A percentile compares a stretch with the other conserved stretches of the same genome.
Conservation (phyloP, 1,140 invertebrate species). For the Subanguina moxae region DNA sequence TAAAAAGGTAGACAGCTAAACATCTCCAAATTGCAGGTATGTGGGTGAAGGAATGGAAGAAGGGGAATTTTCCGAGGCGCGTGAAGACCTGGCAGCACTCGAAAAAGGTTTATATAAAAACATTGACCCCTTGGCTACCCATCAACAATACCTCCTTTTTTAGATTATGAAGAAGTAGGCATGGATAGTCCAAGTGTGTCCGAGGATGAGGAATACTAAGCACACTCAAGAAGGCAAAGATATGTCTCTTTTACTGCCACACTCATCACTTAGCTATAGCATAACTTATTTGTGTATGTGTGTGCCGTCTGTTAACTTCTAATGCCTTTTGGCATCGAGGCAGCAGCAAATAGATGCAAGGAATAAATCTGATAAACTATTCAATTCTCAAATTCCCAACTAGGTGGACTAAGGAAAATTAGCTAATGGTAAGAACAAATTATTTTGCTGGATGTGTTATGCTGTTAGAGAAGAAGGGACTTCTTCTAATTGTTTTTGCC, state of each 20-base stretch:
- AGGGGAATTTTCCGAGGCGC: constrained; percentile 76
- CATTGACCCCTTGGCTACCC: background rate
- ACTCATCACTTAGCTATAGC: background rate
- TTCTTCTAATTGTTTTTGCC: too few relatives aligned
- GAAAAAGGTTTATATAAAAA: constrained; percentile 20
- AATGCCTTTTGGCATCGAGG: too few relatives aligned
- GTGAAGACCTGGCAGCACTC: constrained; percentile 71
- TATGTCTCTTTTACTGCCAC: background rate
- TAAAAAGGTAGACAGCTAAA: too few relatives aligned
- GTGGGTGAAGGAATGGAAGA: constrained; percentile 77
- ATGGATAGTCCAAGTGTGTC: constrained; percentile 3
- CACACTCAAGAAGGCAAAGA: background rate
- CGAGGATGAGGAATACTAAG: constrained; percentile 11
- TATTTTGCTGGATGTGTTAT: too few relatives aligned
- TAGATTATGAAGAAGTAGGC: constrained; percentile 2
- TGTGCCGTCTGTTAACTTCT: too few relatives aligned
- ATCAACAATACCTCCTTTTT: background rate
- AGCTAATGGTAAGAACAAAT: too few relatives aligned
- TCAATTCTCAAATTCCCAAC: too few relatives aligned
- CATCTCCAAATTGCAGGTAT: constrained; percentile 13
- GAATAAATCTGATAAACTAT: too few relatives aligned
- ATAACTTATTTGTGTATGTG: constrained; percentile 1
- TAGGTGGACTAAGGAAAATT: too few relatives aligned
- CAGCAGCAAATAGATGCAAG: too few relatives aligned
- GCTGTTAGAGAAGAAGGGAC: too few relatives aligned